Evolutionary conservation across 2,113 vertebrate genomes (phyloP).

Genomic region (Salvator merianae): DNA sequence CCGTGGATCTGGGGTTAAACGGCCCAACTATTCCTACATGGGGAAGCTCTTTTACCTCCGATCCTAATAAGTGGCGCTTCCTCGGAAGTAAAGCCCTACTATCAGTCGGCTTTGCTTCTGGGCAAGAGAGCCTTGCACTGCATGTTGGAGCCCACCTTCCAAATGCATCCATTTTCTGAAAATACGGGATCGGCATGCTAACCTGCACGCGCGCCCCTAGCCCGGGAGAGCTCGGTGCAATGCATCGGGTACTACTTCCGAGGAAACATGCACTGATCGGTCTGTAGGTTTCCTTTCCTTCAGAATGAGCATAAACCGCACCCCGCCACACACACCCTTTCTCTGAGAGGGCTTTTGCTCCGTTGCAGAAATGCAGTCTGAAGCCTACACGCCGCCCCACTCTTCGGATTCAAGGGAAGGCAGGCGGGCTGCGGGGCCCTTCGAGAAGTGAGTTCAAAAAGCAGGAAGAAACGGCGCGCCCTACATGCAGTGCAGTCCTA

Average conservation of each 20-base stretch:
- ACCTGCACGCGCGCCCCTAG: not conserved
- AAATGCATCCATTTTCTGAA: too few species aligned
- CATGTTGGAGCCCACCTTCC: too few species aligned
- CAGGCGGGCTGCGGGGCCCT: not conserved
- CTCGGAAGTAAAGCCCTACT: not conserved
- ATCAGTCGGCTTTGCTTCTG: not conserved
- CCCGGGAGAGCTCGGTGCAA: too few species aligned
- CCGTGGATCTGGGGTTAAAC: not conserved
- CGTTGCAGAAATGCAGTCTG: not conserved
- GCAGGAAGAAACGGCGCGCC: not conserved
- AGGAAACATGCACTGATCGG: not conserved
- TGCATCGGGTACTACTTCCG: not conserved
- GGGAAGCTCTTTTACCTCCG: not conserved
- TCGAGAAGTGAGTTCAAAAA: not conserved
- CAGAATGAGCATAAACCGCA: not conserved
- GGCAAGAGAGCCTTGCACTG: too few species aligned
- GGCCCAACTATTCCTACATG: too few species aligned
- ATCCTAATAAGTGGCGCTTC: not conserved
- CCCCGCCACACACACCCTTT: not conserved
- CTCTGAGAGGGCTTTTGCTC: not conserved
- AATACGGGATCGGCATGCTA: not conserved
- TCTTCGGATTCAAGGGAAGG: not conserved
- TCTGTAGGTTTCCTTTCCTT: slow-evolving; percentile 13
- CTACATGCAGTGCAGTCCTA: not conserved
- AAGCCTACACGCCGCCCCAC: slow-evolving; percentile 3